Conservation (phyloP, 2,797 vertebrate species). For the Liasis olivaceus region DNA sequence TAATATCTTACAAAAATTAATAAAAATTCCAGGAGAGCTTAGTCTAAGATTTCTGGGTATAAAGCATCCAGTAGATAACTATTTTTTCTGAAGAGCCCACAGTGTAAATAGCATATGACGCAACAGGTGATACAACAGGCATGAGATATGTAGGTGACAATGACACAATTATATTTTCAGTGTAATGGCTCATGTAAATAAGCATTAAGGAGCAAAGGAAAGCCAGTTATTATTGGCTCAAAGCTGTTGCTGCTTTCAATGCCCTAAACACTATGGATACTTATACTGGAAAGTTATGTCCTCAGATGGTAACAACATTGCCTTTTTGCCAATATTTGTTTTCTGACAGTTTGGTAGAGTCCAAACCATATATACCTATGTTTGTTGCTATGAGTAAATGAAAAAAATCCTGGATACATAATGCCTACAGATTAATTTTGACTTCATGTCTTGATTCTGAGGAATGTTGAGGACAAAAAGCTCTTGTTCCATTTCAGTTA, state of each 20-base stretch:
- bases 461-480: background rate
- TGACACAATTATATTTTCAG: conserved; percentile 7
- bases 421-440: background rate
- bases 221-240: background rate
- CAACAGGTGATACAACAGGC: conserved; percentile 22
- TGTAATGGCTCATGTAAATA: background rate
- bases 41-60: background rate
- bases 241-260: background rate
- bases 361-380: background rate
- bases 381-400: background rate
- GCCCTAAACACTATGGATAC: background rate
- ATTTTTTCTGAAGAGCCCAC: background rate
- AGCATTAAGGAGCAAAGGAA: background rate
- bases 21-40: background rate
- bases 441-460: background rate
- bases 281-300: background rate
- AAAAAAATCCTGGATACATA: background rate
- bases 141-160: background rate
- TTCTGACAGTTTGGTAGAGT: background rate
- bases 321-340: background rate
- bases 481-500: background rate
- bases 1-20: conserved; percentile 10
- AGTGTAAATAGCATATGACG: background rate
- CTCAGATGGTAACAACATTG: background rate
- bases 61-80: background rate